These are phyloP conservation scores for Thereva unica DNA, from an alignment of 2,888 invertebrate genomes.

Conservation along the genomic window DNA sequence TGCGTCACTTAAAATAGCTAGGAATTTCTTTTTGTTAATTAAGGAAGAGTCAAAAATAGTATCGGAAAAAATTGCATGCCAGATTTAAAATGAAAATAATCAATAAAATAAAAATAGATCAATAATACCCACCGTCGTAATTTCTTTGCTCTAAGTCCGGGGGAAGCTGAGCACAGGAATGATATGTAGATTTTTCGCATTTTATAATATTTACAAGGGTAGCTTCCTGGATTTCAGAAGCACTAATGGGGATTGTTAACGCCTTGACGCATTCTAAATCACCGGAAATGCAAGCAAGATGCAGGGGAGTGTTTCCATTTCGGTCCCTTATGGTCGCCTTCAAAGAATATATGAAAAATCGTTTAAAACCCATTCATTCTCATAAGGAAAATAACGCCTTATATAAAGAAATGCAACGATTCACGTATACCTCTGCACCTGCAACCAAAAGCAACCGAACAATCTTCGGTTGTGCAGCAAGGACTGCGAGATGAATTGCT, in stretches of 20 bases:
- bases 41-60: no score
- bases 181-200: constrained; percentile 52
- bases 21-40: no score
- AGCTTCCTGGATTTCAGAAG: constrained; percentile 58
- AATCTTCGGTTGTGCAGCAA: constrained; percentile 74
- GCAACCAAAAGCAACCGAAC: constrained; percentile 77
- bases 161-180: constrained; percentile 56
- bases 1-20: no score
- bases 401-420: no score
- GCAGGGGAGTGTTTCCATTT: constrained; percentile 83
- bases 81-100: no score
- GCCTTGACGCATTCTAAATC: constrained; percentile 73
- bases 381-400: no score
- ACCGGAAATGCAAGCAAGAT: constrained; percentile 76
- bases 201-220: constrained; percentile 55
- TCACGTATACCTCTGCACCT: constrained; percentile 64
- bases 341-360: neutral
- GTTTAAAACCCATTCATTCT: neutral
- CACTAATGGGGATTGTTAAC: constrained; percentile 69
- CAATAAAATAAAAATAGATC: neutral
- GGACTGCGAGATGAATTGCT: constrained; percentile 84
- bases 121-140: constrained; percentile 73
- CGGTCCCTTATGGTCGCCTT: constrained; percentile 68
- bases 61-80: no score
- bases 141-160: constrained; percentile 79